Conservation (phyloP, 2,797 vertebrate species). For the Odontamblyopus lacepedii region DNA sequence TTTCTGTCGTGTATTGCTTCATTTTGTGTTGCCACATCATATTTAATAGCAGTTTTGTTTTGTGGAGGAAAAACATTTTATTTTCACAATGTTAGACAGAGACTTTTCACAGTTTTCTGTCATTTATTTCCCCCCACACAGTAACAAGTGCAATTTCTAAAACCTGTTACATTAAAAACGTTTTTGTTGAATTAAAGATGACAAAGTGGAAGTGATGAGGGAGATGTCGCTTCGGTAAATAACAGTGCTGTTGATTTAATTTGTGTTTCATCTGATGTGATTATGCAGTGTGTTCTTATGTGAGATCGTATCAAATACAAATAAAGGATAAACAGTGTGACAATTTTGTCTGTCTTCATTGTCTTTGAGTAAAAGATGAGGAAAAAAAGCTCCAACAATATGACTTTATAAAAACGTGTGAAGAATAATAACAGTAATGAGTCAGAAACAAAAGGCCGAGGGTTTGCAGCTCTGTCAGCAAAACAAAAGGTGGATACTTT, state of each 20-base stretch:
- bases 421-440: too few relatives aligned
- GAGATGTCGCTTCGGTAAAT: not conserved
- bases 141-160: not conserved
- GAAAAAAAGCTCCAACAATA: too few relatives aligned
- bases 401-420: not conserved
- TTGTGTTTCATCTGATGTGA: not conserved
- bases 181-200: conserved; percentile 1
- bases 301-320: not conserved
- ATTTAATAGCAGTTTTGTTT: conserved; percentile 45
- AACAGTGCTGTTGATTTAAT: not conserved
- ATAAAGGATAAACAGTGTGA: not conserved
- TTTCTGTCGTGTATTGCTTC: conserved; percentile 22
- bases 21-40: conserved; percentile 29
- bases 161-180: not conserved
- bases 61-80: conserved; percentile 21
- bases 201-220: not conserved
- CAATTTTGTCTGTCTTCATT: not conserved
- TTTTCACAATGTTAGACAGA: conserved; percentile 28
- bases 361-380: not conserved
- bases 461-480: too few relatives aligned
- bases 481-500: too few relatives aligned
- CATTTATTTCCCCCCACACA: not conserved
- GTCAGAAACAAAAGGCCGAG: too few relatives aligned
- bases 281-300: not conserved
- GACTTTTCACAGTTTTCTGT: conserved; percentile 18